Conservation (phyloP, 1,140 invertebrate genomes). For the Drosophila nikananu region DNA sequence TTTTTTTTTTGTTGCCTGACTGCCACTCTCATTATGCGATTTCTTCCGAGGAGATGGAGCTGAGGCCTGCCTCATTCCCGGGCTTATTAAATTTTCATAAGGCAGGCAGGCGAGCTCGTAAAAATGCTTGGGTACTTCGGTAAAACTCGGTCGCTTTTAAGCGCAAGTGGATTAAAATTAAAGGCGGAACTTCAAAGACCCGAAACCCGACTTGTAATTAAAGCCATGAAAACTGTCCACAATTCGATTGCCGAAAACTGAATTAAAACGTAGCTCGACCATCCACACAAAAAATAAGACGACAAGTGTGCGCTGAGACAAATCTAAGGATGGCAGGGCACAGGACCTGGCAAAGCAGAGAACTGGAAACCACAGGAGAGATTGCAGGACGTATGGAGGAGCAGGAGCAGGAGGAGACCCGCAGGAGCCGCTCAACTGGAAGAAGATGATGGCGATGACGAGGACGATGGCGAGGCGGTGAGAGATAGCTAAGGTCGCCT, state of each 20-base stretch:
- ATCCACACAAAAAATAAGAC: conserved; percentile 21
- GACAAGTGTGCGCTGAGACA: conserved; percentile 31
- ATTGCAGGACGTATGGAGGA: conserved; percentile 9
- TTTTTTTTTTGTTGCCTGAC: conserved; percentile 7
- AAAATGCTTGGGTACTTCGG: conserved; percentile 43
- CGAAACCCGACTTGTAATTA: conserved; percentile 49
- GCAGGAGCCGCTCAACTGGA: conserved; percentile 73
- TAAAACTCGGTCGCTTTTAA: conserved; percentile 46
- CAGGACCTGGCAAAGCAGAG: conserved; percentile 15
- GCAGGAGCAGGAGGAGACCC: conserved; percentile 21
- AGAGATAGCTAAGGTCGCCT: conserved; percentile 60
- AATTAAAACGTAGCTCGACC: conserved; percentile 62
- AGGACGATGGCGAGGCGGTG: conserved; percentile 40
- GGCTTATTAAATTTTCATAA: conserved; percentile 81
- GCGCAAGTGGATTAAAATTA: conserved; percentile 77
- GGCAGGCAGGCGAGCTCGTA: conserved; percentile 53
- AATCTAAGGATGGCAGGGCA: conserved; percentile 16
- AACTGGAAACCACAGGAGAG: conserved; percentile 54
- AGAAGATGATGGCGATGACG: conserved; percentile 66
- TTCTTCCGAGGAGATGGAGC: conserved; percentile 1
- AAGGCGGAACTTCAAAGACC: conserved; percentile 64
- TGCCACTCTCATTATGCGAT: conserved; percentile 47
- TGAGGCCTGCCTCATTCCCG: conserved; percentile 2
- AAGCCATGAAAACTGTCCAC: conserved; percentile 69
- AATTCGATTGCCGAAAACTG: conserved; percentile 74